These are phyloP conservation scores for Climacteris rufus DNA, from an alignment of 2,113 vertebrate species.

Conservation along the genomic window DNA sequence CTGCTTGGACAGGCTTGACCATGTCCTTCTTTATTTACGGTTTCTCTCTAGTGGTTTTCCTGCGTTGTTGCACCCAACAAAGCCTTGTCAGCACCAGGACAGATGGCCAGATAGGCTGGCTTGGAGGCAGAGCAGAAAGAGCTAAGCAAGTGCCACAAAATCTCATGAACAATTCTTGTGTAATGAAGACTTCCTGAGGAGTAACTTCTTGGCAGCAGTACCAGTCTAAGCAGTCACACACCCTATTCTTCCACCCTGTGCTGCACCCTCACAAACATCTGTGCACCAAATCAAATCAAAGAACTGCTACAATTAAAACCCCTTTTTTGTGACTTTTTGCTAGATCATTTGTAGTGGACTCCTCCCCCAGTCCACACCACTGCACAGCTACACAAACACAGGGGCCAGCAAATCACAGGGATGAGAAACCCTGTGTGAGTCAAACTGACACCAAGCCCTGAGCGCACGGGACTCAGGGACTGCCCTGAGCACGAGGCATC, in stretches of 20 bases:
- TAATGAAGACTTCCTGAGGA: background rate
- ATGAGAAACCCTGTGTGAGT: background rate
- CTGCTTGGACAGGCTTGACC: background rate
- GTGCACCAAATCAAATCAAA: background rate
- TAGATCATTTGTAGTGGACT: background rate
- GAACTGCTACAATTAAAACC: background rate
- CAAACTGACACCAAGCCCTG: background rate
- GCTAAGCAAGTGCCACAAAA: background rate
- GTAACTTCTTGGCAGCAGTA: background rate
- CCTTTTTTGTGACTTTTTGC: background rate
- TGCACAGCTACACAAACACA: background rate
- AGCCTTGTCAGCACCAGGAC: background rate
- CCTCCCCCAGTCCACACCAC: background rate
- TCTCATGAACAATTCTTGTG: background rate
- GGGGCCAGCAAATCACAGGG: background rate
- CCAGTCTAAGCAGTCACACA: background rate
- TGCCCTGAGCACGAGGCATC: background rate
- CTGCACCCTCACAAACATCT: background rate
- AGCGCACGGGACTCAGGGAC: accelerated
- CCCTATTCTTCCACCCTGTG: background rate
- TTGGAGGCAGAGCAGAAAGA: background rate
- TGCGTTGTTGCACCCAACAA: background rate
- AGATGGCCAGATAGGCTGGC: background rate
- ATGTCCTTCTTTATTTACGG: background rate
- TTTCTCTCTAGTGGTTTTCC: background rate